Conservation (phyloP, 2,113 vertebrate species). For the Aspiorhynchus laticeps region DNA sequence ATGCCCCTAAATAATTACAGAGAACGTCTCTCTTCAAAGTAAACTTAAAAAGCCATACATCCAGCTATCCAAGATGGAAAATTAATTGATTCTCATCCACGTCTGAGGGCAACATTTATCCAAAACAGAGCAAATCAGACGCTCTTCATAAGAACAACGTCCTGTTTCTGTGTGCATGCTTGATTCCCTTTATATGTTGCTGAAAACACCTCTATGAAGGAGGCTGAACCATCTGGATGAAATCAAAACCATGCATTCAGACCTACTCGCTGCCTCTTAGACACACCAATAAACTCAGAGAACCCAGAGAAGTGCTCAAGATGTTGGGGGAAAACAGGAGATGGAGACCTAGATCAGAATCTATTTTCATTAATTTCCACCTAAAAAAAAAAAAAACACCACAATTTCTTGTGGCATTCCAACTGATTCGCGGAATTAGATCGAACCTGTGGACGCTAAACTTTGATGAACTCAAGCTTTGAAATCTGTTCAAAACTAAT, state of each 20-base stretch:
- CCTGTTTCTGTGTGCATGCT: constrained; percentile 64
- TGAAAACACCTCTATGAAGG: constrained; percentile 77
- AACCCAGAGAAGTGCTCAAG: constrained; percentile 65
- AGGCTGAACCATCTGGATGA: constrained; percentile 76
- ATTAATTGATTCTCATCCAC: constrained; percentile 45
- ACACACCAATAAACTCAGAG: constrained; percentile 71
- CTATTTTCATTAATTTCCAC: constrained; percentile 27
- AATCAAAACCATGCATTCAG: constrained; percentile 78
- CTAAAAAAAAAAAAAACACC: constrained; percentile 23
- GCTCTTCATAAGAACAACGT: constrained; percentile 70
- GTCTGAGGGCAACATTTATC: constrained; percentile 54
- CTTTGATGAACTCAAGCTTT: not conserved
- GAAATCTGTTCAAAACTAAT: not conserved
- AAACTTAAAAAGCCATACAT: constrained; percentile 45
- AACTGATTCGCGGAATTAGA: not conserved
- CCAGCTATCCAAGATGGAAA: constrained; percentile 13
- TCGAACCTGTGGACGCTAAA: not conserved
- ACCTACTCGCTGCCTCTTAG: constrained; percentile 62
- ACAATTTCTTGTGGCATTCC: constrained; percentile 3
- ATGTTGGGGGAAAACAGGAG: constrained; percentile 65
- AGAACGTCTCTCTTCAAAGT: constrained; percentile 42
- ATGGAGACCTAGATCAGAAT: constrained; percentile 61
- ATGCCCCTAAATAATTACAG: constrained; percentile 48
- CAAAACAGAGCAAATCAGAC: constrained; percentile 72
- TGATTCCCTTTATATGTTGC: constrained; percentile 70